Conservation (phyloP, 2,888 invertebrate genomes). For the Lampropteryx suffumata region DNA sequence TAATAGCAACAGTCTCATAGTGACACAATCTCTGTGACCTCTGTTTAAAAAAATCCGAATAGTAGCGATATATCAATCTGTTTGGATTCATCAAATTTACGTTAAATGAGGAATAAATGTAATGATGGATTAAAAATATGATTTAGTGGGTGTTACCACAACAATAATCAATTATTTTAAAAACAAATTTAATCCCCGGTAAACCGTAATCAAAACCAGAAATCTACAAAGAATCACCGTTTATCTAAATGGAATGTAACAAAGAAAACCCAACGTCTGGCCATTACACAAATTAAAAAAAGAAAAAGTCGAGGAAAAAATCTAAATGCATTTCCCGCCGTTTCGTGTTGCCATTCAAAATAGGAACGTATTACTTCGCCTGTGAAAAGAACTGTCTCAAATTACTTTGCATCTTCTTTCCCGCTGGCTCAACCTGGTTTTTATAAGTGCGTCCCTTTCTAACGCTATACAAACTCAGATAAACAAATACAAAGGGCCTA, state of each 20-base stretch:
- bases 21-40: too few relatives aligned
- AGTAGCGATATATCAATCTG: too few relatives aligned
- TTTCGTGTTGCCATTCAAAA: conserved; percentile 80
- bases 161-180: conserved; percentile 8
- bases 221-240: conserved; percentile 43
- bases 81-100: too few relatives aligned
- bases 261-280: conserved; percentile 67
- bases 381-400: conserved; percentile 83
- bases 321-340: conserved; percentile 80
- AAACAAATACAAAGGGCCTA: conserved; percentile 84
- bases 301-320: conserved; percentile 54
- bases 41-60: too few relatives aligned
- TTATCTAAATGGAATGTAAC: conserved; percentile 61
- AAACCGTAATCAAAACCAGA: conserved; percentile 37
- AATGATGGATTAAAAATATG: too few relatives aligned
- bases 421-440: conserved; percentile 38
- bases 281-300: conserved; percentile 74
- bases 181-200: conserved; percentile 26
- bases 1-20: background rate
- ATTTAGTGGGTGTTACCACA: background rate
- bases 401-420: conserved; percentile 69
- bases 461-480: conserved; percentile 79
- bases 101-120: too few relatives aligned
- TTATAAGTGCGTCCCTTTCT: conserved; percentile 51
- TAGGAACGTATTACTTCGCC: conserved; percentile 77